These are phyloP conservation scores for Carassius carassius DNA, from an alignment of 2,113 vertebrate genomes.

Conservation along the genomic window DNA sequence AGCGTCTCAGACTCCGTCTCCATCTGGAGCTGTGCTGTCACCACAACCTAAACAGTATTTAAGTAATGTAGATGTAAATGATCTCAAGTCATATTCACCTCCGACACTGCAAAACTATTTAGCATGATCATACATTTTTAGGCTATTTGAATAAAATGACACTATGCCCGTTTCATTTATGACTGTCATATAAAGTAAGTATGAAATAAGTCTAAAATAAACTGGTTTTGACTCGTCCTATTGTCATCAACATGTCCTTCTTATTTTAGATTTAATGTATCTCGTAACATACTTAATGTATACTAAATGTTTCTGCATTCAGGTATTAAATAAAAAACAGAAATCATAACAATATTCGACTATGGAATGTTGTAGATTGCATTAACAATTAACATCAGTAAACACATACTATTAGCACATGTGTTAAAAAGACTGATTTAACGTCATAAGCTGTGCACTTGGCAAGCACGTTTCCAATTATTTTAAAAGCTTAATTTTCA, in stretches of 20 bases:
- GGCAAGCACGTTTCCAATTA: too few relatives aligned
- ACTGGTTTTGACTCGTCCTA: background rate
- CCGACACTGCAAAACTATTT: background rate
- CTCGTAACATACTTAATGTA: too few relatives aligned
- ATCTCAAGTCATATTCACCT: background rate
- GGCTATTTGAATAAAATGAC: background rate
- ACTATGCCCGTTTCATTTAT: background rate
- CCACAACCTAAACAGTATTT: background rate
- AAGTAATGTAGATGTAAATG: background rate
- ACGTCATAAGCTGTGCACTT: too few relatives aligned
- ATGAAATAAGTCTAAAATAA: background rate
- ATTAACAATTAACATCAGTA: background rate
- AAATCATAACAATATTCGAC: background rate
- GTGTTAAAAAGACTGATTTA: too few relatives aligned
- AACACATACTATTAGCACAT: constrained; percentile 4
- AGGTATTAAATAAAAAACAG: background rate
- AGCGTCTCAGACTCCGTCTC: constrained; percentile 1
- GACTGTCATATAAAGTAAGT: background rate
- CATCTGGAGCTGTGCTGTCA: background rate
- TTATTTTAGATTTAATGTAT: too few relatives aligned
- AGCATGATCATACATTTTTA: background rate
- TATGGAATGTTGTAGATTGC: background rate
- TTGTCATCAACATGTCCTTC: background rate
- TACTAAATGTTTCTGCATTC: background rate
- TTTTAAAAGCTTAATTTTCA: too few relatives aligned